A percentile compares a stretch with the other conserved stretches of the same genome.
These are phyloP conservation scores for Falcunculus frontatus DNA, from an alignment of 2,113 vertebrate genomes.

Conservation along the genomic window DNA sequence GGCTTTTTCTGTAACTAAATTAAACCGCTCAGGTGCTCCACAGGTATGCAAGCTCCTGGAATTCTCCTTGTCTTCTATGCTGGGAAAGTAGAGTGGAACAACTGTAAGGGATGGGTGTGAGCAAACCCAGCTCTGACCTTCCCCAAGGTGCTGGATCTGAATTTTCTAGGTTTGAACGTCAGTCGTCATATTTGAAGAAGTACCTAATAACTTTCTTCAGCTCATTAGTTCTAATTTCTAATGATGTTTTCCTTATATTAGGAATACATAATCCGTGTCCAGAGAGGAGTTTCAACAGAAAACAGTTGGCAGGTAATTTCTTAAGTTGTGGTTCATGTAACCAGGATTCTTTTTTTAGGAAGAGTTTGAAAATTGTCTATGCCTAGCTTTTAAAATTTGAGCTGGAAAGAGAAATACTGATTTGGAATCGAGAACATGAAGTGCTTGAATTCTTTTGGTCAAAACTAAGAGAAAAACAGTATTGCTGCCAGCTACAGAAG, in stretches of 20 bases:
- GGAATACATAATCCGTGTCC: slow-evolving; percentile 97
- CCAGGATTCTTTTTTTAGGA: neutral
- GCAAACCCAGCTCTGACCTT: neutral
- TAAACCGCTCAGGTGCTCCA: neutral
- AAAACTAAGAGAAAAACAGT: neutral
- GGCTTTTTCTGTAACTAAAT: neutral
- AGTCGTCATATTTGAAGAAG: neutral
- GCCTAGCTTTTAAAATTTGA: neutral
- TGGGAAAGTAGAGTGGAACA: neutral
- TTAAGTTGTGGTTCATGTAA: neutral
- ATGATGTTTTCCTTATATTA: slow-evolving; percentile 55
- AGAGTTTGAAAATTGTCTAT: neutral
- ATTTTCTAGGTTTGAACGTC: neutral
- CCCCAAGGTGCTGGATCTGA: neutral
- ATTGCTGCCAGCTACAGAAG: neutral
- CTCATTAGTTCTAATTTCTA: neutral
- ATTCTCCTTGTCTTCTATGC: neutral
- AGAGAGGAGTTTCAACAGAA: slow-evolving; percentile 91
- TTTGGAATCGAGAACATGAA: slow-evolving; percentile 6
- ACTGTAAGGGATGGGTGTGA: neutral
- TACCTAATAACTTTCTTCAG: neutral
- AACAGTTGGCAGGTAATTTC: slow-evolving; percentile 95
- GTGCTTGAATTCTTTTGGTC: slow-evolving; percentile 19
- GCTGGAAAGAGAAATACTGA: neutral
- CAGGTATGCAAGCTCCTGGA: neutral